phyloP scores from a whole-genome alignment of 2,888 invertebrate genomes.

The Philereme vetulata region DNA sequence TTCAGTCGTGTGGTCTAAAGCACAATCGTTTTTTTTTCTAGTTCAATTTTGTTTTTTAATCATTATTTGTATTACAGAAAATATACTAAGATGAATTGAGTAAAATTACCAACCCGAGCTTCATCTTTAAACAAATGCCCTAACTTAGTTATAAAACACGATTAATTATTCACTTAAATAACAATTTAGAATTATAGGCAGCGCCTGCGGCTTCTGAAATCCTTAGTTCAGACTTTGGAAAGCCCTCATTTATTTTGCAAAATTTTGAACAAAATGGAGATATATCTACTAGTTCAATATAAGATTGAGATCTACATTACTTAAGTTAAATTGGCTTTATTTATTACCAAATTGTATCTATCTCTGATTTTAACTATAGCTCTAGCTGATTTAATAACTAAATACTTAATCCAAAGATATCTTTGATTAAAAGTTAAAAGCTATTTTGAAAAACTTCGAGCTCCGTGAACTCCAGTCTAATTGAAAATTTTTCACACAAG shows the following conservation, averaged over 20 bases:
- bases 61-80: background rate
- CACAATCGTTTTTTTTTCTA: too few species aligned
- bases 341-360: background rate
- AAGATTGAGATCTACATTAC: background rate
- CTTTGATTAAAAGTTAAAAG: conserved; percentile 16
- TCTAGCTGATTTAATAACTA: conserved; percentile 18
- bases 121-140: background rate
- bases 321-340: background rate
- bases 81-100: background rate
- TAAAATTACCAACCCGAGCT: background rate
- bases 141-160: conserved; percentile 15
- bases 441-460: conserved; percentile 15
- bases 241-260: conserved; percentile 22
- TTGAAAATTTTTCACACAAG: conserved; percentile 23
- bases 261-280: conserved; percentile 9
- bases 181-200: conserved; percentile 23
- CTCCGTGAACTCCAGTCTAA: conserved; percentile 12
- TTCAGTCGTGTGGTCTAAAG: too few species aligned
- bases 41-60: too few species aligned
- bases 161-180: conserved; percentile 33
- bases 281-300: background rate
- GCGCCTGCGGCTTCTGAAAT: conserved; percentile 24
- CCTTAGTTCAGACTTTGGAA: conserved; percentile 28
- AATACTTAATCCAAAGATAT: conserved; percentile 16
- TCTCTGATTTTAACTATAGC: background rate